Base-by-base conservation (phyloP, 2,797 vertebrate genomes). In the Oreortyx pictus region DNA sequence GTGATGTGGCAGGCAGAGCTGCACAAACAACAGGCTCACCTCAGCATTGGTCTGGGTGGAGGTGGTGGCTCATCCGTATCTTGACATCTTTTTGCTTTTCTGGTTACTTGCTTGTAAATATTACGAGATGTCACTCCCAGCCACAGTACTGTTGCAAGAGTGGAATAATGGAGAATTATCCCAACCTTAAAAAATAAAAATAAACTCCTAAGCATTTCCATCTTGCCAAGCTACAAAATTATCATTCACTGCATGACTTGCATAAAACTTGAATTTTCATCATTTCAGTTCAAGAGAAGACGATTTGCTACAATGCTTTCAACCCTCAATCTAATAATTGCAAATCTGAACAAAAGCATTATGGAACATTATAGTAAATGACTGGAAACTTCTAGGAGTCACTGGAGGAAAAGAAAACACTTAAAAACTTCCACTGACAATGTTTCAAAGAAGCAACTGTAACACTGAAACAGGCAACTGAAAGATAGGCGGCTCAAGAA, bases 51-150 rank as follows among this genome's bases (percentile, higher is more conserved):
- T 59, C 99, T 97, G 0, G 99, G 99, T 2, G 99, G 99, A 3
- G 99, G 99, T 1, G 98, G 99, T 0, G 99, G 98, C 52, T 99
- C 99, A 24, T 99, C 99, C 68, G 99, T 98, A 89, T 99, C 99
- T 78, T 99, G 99, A 37, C 98, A 99, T 35, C 98, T 97, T 27
- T 99, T 99, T 44, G 98, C 97, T 93, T 99, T 99, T 82, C 98
- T 98, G 0, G 99, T 99, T 95, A 99, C 97, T 97, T 99, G 99
- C 81, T 99, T 99, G 94, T 99, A 99, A 95, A 99, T 99, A 96
- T 99, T 99, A 73, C 99, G 98, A 44, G 98, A 99, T 0, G 99
- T 99, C 92, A 99, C 99, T 3, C 99, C 99, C 25, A 99, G 98
- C 99, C 99, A 99, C 16, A 99, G 94, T 12, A 99, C 98, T 1